Percentiles rank a stretch among this genome's conserved stretches.
These are phyloP conservation scores for Aricia agestis DNA, from an alignment of 1,140 invertebrate species.

Conservation along the genomic window DNA sequence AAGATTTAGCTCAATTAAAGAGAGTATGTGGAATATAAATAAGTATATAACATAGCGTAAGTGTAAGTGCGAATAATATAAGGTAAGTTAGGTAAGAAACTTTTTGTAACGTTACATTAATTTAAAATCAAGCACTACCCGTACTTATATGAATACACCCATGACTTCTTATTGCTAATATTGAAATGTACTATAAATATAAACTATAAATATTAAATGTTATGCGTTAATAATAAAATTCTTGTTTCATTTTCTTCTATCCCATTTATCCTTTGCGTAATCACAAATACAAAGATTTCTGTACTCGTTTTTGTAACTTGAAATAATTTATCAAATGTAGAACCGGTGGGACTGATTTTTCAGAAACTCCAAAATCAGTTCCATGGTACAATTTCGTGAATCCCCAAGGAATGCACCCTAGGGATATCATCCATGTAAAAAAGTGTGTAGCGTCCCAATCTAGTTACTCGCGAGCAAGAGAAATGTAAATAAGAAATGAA, in stretches of 20 bases:
- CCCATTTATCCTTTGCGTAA: background rate
- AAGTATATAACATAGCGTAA: slow-evolving; percentile 31
- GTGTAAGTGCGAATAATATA: slow-evolving; percentile 58
- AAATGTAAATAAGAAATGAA: slow-evolving; percentile 4
- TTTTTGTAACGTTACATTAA: slow-evolving; percentile 71
- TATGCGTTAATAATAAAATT: slow-evolving; percentile 77
- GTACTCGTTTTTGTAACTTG: too few species aligned
- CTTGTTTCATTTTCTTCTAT: slow-evolving; percentile 8
- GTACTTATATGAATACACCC: slow-evolving; percentile 69
- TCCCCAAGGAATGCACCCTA: background rate
- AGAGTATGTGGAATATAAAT: slow-evolving; percentile 55
- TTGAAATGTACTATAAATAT: slow-evolving; percentile 77
- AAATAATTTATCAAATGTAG: background rate
- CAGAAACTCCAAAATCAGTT: background rate
- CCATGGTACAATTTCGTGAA: background rate
- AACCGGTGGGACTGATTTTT: background rate
- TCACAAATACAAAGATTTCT: too few species aligned
- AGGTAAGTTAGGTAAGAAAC: slow-evolving; percentile 53
- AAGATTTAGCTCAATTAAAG: slow-evolving; percentile 66
- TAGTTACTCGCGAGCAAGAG: background rate
- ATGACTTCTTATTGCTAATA: slow-evolving; percentile 73
- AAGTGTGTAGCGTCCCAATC: background rate
- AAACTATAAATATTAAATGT: slow-evolving; percentile 78
- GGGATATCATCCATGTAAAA: background rate
- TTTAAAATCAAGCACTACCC: slow-evolving; percentile 64